These are phyloP conservation scores for Kryphioiulus occultus DNA, from an alignment of 2,888 invertebrate genomes.

Conservation along the genomic window DNA sequence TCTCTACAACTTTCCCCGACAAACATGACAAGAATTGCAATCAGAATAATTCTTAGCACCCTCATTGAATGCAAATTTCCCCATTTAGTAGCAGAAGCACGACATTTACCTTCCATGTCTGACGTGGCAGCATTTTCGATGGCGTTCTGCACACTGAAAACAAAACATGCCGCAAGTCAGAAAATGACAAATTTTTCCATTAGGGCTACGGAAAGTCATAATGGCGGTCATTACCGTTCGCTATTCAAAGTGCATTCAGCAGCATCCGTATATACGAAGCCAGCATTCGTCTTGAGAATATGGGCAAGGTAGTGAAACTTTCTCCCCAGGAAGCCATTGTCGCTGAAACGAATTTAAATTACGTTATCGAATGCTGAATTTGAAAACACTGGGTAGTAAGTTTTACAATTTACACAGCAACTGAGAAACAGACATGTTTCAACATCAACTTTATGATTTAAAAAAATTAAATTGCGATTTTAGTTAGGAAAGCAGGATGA, in stretches of 20 bases:
- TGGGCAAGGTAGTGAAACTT: slow-evolving; percentile 49
- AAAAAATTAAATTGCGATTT: too few relatives aligned
- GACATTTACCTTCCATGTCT: slow-evolving; percentile 61
- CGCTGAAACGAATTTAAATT: slow-evolving; percentile 21
- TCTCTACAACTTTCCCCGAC: too few relatives aligned
- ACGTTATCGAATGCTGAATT: too few relatives aligned
- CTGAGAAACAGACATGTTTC: too few relatives aligned
- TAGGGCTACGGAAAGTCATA: too few relatives aligned
- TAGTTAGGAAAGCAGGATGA: too few relatives aligned
- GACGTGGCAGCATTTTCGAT: slow-evolving; percentile 75
- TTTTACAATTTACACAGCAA: too few relatives aligned
- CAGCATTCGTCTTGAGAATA: slow-evolving; percentile 53
- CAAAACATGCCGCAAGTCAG: neutral
- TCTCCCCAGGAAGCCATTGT: slow-evolving; percentile 47
- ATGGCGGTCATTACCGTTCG: slow-evolving; percentile 63
- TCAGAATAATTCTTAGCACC: neutral
- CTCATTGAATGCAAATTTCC: too few relatives aligned
- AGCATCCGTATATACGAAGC: slow-evolving; percentile 59
- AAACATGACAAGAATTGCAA: too few relatives aligned
- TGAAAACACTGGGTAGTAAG: too few relatives aligned
- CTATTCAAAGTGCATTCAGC: slow-evolving; percentile 71
- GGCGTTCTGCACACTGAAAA: slow-evolving; percentile 69
- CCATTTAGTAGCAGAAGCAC: neutral
- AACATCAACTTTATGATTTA: too few relatives aligned
- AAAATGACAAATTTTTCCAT: neutral